Evolutionary conservation across 2,113 vertebrate genomes (phyloP).

Genomic region (Cranoglanis bouderius): DNA sequence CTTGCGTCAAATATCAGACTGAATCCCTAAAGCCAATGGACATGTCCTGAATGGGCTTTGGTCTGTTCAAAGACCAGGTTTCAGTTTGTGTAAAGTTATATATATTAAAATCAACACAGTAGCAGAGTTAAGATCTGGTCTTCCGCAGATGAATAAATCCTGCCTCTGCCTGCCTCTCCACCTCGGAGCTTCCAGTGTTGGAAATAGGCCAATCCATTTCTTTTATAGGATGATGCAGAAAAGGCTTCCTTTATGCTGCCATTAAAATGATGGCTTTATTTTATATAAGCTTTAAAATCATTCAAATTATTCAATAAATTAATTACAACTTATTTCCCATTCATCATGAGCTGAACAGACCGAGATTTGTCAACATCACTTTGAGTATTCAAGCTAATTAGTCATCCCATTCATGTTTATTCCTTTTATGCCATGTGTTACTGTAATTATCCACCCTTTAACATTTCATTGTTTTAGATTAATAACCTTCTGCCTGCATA

Average conservation of each 20-base stretch:
- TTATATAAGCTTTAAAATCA: background rate
- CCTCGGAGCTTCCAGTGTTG: background rate
- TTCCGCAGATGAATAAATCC: background rate
- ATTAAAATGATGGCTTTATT: constrained; percentile 1
- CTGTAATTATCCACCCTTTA: background rate
- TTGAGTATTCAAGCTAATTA: background rate
- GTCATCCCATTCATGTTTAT: background rate
- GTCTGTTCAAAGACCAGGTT: background rate
- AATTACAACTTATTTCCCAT: background rate
- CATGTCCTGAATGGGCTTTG: background rate
- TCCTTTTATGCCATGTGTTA: background rate
- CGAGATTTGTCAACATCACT: background rate
- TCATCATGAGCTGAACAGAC: background rate
- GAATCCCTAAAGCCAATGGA: background rate
- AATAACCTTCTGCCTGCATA: background rate
- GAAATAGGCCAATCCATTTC: background rate
- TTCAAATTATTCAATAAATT: background rate
- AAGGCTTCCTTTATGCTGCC: background rate
- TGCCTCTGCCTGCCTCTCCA: background rate
- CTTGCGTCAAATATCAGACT: background rate
- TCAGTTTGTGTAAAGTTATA: background rate
- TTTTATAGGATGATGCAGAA: background rate
- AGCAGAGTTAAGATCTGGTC: background rate
- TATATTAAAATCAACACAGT: constrained; percentile 24
- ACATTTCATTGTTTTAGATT: background rate